Conservation (phyloP, 2,888 invertebrate species). For the Noctua comes region DNA sequence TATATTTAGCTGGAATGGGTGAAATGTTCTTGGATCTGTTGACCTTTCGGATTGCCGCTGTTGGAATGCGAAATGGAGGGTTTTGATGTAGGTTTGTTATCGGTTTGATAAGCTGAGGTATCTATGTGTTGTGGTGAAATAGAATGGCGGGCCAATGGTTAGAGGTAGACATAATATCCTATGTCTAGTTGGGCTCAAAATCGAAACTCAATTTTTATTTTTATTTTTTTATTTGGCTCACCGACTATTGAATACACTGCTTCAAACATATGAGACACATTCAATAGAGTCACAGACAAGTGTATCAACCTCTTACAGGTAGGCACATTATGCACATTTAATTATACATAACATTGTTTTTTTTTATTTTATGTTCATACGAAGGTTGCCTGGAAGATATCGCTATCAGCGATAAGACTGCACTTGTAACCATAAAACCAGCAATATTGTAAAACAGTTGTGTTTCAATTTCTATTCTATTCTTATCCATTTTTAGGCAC, state of each 20-base stretch:
- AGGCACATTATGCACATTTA: too few relatives aligned
- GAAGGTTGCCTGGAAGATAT: too few relatives aligned
- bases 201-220: neutral
- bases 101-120: slow-evolving; percentile 7
- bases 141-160: neutral
- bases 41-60: slow-evolving; percentile 39
- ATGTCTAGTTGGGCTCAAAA: neutral
- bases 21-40: slow-evolving; percentile 43
- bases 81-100: slow-evolving; percentile 6
- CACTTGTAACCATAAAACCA: too few relatives aligned
- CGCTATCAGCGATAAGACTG: too few relatives aligned
- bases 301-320: too few relatives aligned
- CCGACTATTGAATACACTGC: too few relatives aligned
- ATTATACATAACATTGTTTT: neutral
- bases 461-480: neutral
- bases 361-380: too few relatives aligned
- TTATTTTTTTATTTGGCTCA: too few relatives aligned
- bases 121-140: neutral
- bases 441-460: too few relatives aligned
- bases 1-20: slow-evolving; percentile 45
- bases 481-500: neutral
- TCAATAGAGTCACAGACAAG: too few relatives aligned
- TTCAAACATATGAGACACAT: too few relatives aligned
- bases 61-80: slow-evolving; percentile 14
- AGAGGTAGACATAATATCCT: neutral